Evolutionary conservation across 1,140 invertebrate genomes (phyloP).

Genomic region (Potamilus streckersoni): DNA sequence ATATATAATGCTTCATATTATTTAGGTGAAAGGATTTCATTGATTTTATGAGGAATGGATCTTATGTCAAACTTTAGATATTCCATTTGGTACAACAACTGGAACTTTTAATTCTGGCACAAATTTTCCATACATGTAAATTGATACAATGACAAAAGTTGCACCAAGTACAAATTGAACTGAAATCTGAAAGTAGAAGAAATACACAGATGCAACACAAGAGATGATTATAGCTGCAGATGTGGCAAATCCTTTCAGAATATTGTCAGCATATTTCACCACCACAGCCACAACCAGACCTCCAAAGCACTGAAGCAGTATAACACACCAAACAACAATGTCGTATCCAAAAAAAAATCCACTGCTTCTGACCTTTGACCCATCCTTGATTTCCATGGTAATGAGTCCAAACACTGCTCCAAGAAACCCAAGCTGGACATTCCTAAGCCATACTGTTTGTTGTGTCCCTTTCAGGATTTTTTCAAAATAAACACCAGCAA

Average conservation of each 20-base stretch:
- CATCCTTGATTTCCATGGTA: constrained; percentile 71
- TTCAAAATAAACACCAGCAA: constrained; percentile 99
- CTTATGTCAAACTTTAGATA: too few species aligned
- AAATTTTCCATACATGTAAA: constrained; percentile 87
- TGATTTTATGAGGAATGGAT: too few species aligned
- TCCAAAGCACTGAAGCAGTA: constrained; percentile 66
- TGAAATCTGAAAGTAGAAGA: constrained; percentile 91
- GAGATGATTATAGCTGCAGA: constrained; percentile 82
- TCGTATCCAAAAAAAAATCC: constrained; percentile 74
- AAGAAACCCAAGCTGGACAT: constrained; percentile 74
- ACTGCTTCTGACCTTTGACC: constrained; percentile 59
- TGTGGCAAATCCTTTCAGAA: constrained; percentile 67
- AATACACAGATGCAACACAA: constrained; percentile 91
- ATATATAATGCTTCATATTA: too few species aligned
- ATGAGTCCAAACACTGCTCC: constrained; percentile 68
- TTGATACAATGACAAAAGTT: constrained; percentile 89
- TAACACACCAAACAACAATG: constrained; percentile 68
- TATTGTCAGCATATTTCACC: constrained; percentile 74
- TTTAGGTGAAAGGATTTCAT: too few species aligned
- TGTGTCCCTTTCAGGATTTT: constrained; percentile 93
- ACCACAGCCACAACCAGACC: constrained; percentile 71
- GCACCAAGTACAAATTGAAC: constrained; percentile 89
- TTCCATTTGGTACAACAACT: too few species aligned
- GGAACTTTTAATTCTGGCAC: constrained; percentile 71
- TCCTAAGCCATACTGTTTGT: constrained; percentile 87